Percentiles rank a stretch among this genome's conserved stretches.
phyloP scores from a whole-genome alignment of 2,888 invertebrate species.

The Ochropleura plecta region DNA sequence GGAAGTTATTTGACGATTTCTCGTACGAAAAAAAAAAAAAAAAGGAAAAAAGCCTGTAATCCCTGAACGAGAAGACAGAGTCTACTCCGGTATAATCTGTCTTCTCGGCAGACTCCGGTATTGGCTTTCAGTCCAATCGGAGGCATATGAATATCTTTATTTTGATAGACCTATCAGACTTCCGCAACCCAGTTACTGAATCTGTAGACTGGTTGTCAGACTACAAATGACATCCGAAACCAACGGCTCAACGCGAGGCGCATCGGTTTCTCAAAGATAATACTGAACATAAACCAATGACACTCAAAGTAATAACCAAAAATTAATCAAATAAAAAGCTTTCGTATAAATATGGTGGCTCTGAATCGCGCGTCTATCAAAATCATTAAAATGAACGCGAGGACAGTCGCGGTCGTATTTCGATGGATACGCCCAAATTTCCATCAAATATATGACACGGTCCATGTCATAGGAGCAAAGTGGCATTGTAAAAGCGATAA shows the following conservation, averaged over 20 bases:
- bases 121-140: too few relatives aligned
- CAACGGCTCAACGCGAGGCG: neutral
- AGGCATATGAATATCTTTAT: too few relatives aligned
- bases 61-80: too few relatives aligned
- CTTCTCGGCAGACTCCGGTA: too few relatives aligned
- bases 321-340: conserved; percentile 70
- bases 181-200: too few relatives aligned
- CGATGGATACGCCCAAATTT: conserved; percentile 89
- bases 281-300: conserved; percentile 41
- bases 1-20: too few relatives aligned
- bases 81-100: too few relatives aligned
- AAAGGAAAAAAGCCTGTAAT: too few relatives aligned
- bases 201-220: too few relatives aligned
- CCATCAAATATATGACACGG: conserved; percentile 82
- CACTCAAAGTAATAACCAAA: conserved; percentile 39
- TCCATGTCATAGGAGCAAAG: conserved; percentile 57
- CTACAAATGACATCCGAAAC: neutral
- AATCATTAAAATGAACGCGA: conserved; percentile 82
- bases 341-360: conserved; percentile 60
- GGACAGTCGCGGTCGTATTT: conserved; percentile 84
- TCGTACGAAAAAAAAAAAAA: too few relatives aligned
- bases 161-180: too few relatives aligned
- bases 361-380: conserved; percentile 72
- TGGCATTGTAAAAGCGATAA: neutral
- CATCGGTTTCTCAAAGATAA: too few relatives aligned